Evolutionary conservation across 2,888 invertebrate species (phyloP).

Genomic region (Cistogaster globosa): DNA sequence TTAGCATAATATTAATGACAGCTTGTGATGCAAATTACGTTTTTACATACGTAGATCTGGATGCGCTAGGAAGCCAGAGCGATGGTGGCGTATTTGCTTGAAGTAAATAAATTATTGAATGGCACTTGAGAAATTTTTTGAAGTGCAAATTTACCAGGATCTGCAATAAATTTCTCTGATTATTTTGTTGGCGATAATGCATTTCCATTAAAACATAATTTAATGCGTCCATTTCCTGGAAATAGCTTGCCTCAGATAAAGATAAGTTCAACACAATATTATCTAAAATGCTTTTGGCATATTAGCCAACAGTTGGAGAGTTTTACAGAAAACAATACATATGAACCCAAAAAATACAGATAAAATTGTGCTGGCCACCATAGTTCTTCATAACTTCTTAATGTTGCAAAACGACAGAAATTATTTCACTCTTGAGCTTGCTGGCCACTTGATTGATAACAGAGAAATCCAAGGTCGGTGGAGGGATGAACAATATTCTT

Average conservation of each 20-base stretch:
- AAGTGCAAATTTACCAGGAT: too few relatives aligned
- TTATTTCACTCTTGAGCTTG: conserved; percentile 14
- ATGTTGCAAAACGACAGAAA: not conserved
- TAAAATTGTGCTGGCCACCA: conserved; percentile 2
- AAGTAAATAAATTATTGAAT: too few relatives aligned
- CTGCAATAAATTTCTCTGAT: too few relatives aligned
- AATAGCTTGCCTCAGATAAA: conserved; percentile 8
- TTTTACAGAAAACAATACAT: not conserved
- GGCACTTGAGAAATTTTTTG: too few relatives aligned
- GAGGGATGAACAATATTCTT: not conserved
- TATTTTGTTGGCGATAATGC: conserved; percentile 6
- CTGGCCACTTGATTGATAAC: not conserved
- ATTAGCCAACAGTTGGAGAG: not conserved
- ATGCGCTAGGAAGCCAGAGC: too few relatives aligned
- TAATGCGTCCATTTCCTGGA: conserved; percentile 7
- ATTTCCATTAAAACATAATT: conserved; percentile 4
- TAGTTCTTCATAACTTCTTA: not conserved
- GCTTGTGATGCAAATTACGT: too few relatives aligned
- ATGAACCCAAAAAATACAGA: not conserved
- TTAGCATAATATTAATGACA: too few relatives aligned
- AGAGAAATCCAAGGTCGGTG: conserved; percentile 12
- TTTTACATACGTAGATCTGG: too few relatives aligned
- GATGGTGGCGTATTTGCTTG: too few relatives aligned
- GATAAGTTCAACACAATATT: conserved; percentile 4
- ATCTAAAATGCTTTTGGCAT: not conserved